Evolutionary conservation across 2,888 invertebrate genomes (phyloP), one percentile per base, ranked within the genome.

Genomic region (Agonum fuliginosum): DNA sequence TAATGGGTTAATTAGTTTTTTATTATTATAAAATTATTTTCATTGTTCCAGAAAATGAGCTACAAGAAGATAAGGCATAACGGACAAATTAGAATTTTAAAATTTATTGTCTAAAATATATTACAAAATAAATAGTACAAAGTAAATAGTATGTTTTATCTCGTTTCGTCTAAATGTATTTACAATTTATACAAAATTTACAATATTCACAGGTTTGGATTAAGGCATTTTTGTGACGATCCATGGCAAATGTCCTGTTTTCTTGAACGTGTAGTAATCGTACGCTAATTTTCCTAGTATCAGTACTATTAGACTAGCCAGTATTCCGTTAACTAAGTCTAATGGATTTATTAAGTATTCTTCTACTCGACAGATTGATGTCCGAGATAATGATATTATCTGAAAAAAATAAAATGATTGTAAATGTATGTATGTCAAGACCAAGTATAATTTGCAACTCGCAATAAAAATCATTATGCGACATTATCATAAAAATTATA

Each of bases 171-270:
- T 48, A 8, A 54, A 3, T 3, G 14, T 67, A 41, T 67, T 67
- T 67, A 67, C 67, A 67, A 19, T 67, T 67, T 67, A 19, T 41
- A 67, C 41, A 41, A 22, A 67, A 37, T 67, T 41, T 67, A 67
- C 41, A 67, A 41, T 67, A 20, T 67, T 41, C 10, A 27, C 12
- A 17, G 58, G n/a, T 4, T 3, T 41, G 67, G 54, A 71, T 87
- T 86, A 92, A 24, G 95, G 95, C 86, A 95, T 89, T 86, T 94
- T 92, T 65, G 93, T 91, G 1, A 94, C 94, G 80, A 96, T 91
- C 95, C 95, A 95, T 0, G 96, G 96, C 78, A 96, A 87, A 82
- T 92, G 90, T 0, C 95, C 95, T 19, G 93, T 93, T 78, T 91
- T 92, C 84, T 93, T 94, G 84, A 94, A 96, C 82, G 88, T 89